Percentiles rank a stretch among this genome's conserved stretches.
These are phyloP conservation scores for Dinoponera quadriceps DNA, from an alignment of 1,140 invertebrate genomes.

Conservation along the genomic window DNA sequence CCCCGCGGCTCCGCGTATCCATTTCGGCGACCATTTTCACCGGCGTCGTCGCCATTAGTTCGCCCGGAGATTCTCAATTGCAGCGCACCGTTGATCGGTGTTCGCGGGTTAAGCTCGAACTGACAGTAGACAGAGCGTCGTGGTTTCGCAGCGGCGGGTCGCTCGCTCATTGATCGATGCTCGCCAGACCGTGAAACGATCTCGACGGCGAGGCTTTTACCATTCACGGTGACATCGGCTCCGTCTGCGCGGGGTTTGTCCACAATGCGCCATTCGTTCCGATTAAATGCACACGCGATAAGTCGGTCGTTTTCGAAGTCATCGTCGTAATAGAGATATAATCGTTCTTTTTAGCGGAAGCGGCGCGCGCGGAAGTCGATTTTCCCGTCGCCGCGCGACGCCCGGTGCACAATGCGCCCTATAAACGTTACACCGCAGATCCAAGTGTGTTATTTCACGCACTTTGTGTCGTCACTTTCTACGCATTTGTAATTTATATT, in stretches of 20 bases:
- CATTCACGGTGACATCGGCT: conserved; percentile 45
- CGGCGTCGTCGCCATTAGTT: conserved; percentile 6
- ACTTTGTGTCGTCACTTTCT: too few species aligned
- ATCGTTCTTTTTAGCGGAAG: conserved; percentile 34
- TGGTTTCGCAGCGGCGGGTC: conserved; percentile 17
- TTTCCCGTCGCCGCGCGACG: not conserved
- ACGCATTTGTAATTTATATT: too few species aligned
- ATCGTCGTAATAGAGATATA: conserved; percentile 41
- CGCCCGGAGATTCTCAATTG: conserved; percentile 13
- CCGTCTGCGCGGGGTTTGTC: conserved; percentile 7
- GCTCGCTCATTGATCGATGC: conserved; percentile 53
- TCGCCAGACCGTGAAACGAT: conserved; percentile 58
- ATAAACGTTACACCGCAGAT: not conserved
- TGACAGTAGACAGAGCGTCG: conserved; percentile 17
- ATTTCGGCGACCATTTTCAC: not conserved
- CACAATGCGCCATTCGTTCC: conserved; percentile 56
- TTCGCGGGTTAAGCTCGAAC: not conserved
- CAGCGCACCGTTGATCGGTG: not conserved
- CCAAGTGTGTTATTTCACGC: not conserved
- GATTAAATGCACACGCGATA: conserved; percentile 57
- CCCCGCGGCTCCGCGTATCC: not conserved
- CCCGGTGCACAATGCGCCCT: conserved; percentile 2
- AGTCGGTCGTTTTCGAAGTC: conserved; percentile 6
- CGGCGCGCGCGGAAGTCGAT: conserved; percentile 4
- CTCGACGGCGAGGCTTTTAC: conserved; percentile 40